Evolutionary conservation across 2,888 invertebrate species (phyloP).

Genomic region (Lomographa bimaculata): DNA sequence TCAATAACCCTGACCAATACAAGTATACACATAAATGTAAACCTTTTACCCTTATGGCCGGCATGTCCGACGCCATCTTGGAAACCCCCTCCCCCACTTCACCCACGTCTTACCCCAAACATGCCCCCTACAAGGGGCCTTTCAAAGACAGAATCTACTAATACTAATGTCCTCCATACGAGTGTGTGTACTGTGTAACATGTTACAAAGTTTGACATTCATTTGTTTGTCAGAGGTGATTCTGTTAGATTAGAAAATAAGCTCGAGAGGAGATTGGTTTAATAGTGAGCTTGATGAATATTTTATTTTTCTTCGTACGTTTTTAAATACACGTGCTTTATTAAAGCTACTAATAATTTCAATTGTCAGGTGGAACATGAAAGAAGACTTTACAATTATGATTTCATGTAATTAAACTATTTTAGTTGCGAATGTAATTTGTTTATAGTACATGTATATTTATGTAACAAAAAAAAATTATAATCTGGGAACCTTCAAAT

Average conservation of each 20-base stretch:
- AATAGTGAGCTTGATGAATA: no score
- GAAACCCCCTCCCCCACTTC: constrained; percentile 63
- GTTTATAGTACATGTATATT: no score
- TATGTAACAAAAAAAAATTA: no score
- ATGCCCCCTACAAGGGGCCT: constrained; percentile 79
- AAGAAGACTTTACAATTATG: no score
- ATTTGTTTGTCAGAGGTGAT: constrained; percentile 33
- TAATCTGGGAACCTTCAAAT: no score
- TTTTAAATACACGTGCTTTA: no score
- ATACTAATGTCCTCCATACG: constrained; percentile 78
- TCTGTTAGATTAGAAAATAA: constrained; percentile 20
- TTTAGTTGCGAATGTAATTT: no score
- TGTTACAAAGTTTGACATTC: constrained; percentile 33
- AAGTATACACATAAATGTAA: constrained; percentile 71
- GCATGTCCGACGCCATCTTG: constrained; percentile 81
- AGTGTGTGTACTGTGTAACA: constrained; percentile 26
- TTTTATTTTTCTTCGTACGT: no score
- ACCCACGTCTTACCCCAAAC: constrained; percentile 79
- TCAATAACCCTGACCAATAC: constrained; percentile 76
- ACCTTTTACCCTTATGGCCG: constrained; percentile 83
- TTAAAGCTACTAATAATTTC: no score
- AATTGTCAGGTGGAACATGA: no score
- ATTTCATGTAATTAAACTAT: no score
- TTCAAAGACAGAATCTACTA: constrained; percentile 81
- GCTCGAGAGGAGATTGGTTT: not conserved